phyloP scores from a whole-genome alignment of 2,113 vertebrate genomes.

The Ardeotis arabs region DNA sequence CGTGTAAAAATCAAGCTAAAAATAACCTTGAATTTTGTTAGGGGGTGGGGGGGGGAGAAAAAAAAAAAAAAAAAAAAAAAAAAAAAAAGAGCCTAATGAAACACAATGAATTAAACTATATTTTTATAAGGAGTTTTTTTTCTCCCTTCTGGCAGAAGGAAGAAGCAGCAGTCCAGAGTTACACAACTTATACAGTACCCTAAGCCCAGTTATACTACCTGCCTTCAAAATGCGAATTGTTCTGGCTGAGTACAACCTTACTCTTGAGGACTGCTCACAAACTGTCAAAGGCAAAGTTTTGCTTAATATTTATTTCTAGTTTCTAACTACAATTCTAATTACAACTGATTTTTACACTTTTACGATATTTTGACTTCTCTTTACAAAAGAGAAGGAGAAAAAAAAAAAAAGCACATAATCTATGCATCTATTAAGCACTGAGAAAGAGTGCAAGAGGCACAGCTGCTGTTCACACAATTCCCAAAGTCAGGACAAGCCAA shows the following conservation, averaged over 20 bases:
- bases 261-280: neutral
- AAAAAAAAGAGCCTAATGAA: neutral
- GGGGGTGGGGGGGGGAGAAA: neutral
- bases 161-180: neutral
- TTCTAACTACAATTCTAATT: neutral
- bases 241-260: neutral
- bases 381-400: neutral
- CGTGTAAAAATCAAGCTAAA: neutral
- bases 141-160: neutral
- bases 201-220: neutral
- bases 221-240: neutral
- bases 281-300: neutral
- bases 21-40: neutral
- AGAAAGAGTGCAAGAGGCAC: neutral
- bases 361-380: neutral
- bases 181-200: neutral
- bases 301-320: neutral
- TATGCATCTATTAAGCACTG: rapidly evolving
- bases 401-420: neutral
- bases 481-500: neutral
- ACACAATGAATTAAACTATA: neutral
- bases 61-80: too few species aligned
- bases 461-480: neutral
- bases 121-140: neutral
- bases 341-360: neutral